Percentiles rank a stretch among this genome's conserved stretches.
These are phyloP conservation scores for Melinaea menophilus DNA, from an alignment of 2,888 invertebrate species.

Conservation along the genomic window DNA sequence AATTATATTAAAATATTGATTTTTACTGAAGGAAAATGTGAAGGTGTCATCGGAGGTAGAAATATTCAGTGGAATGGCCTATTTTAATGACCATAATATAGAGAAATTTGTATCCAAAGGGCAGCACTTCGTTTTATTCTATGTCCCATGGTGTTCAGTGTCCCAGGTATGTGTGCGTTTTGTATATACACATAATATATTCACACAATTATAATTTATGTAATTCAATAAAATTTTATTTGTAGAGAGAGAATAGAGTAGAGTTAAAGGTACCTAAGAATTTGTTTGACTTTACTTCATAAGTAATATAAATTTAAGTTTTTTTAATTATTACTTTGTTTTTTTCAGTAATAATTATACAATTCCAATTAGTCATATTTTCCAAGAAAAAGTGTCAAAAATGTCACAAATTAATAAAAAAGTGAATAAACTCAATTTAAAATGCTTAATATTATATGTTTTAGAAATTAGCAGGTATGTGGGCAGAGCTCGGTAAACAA, in stretches of 20 bases:
- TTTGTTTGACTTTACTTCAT: too few species aligned
- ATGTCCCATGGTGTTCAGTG: slow-evolving; percentile 94
- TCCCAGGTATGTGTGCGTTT: slow-evolving; percentile 80
- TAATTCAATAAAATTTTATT: too few species aligned
- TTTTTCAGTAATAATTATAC: too few species aligned
- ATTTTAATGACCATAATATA: slow-evolving; percentile 87
- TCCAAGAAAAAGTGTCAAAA: too few species aligned
- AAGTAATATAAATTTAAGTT: too few species aligned
- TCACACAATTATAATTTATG: neutral
- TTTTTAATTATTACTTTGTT: too few species aligned
- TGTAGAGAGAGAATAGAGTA: too few species aligned
- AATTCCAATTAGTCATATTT: too few species aligned
- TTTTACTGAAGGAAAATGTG: slow-evolving; percentile 41
- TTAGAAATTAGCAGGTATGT: slow-evolving; percentile 88
- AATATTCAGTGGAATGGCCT: slow-evolving; percentile 80
- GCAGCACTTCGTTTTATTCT: slow-evolving; percentile 93
- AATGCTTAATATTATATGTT: slow-evolving; percentile 29
- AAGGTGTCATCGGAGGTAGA: slow-evolving; percentile 68
- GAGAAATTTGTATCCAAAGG: slow-evolving; percentile 84
- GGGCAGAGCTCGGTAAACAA: slow-evolving; percentile 88
- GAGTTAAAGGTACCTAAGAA: too few species aligned
- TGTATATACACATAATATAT: neutral
- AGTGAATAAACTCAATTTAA: neutral
- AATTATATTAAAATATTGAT: neutral
- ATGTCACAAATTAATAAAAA: too few species aligned